phyloP scores from a whole-genome alignment of 2,113 vertebrate species.

The Montifringilla adamsi region DNA sequence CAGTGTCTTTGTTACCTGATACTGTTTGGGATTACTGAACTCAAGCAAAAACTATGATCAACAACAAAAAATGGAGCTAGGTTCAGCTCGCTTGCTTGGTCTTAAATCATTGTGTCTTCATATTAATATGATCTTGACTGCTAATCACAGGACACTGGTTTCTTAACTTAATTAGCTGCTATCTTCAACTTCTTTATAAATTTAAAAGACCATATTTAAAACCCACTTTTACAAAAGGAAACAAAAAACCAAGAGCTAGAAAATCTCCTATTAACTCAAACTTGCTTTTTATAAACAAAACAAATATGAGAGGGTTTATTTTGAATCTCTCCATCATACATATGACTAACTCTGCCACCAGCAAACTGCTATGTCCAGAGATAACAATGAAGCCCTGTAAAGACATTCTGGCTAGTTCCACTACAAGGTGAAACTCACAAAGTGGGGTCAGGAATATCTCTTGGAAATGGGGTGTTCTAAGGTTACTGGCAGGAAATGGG shows the following conservation, averaged over 20 bases:
- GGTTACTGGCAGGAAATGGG: conserved; percentile 15
- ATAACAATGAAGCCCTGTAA: not conserved
- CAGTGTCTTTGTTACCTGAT: not conserved
- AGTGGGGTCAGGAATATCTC: not conserved
- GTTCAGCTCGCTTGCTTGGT: not conserved
- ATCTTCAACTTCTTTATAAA: not conserved
- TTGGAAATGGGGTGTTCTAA: not conserved
- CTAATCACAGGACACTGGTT: not conserved
- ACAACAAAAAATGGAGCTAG: not conserved
- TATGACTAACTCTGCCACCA: not conserved
- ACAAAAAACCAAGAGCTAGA: not conserved
- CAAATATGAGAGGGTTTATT: not conserved
- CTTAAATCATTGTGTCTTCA: not conserved
- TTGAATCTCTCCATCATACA: not conserved
- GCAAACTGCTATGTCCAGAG: not conserved
- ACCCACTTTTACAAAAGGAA: not conserved
- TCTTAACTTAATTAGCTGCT: not conserved
- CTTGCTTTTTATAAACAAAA: not conserved
- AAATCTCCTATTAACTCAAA: not conserved
- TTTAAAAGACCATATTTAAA: not conserved
- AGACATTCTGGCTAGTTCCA: not conserved
- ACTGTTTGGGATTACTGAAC: not conserved
- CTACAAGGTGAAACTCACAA: not conserved
- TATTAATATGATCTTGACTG: not conserved
- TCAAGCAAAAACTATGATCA: not conserved